A percentile compares a stretch with the other conserved stretches of the same genome.
phyloP scores from a whole-genome alignment of 2,113 vertebrate genomes.

The Loxodonta africana region DNA sequence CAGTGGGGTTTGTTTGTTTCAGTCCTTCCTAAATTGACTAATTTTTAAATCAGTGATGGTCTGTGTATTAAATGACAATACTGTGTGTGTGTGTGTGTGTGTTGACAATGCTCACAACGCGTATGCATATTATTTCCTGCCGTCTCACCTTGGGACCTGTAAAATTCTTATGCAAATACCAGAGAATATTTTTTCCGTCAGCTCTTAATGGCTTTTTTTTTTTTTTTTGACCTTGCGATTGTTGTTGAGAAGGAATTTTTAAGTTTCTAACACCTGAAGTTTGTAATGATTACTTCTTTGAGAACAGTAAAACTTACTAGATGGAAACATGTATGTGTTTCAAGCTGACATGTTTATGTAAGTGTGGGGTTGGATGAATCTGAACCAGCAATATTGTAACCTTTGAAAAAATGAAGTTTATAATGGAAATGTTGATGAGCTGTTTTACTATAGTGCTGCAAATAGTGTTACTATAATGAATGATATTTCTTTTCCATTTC shows the following conservation, averaged over 20 bases:
- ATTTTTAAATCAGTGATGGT: slow-evolving; percentile 23
- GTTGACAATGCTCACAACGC: neutral
- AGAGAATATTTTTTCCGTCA: neutral
- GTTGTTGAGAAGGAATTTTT: slow-evolving; percentile 33
- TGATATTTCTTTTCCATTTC: slow-evolving; percentile 54
- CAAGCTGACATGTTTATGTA: slow-evolving; percentile 1
- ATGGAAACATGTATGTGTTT: slow-evolving; percentile 36
- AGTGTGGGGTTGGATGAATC: neutral
- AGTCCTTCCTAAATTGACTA: slow-evolving; percentile 13
- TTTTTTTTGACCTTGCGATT: neutral
- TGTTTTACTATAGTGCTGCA: slow-evolving; percentile 5
- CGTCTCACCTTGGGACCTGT: slow-evolving; percentile 28
- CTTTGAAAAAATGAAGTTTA: slow-evolving; percentile 52
- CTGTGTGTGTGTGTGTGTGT: neutral
- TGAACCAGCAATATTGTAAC: neutral
- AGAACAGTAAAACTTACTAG: slow-evolving; percentile 8
- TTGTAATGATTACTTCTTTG: slow-evolving; percentile 46
- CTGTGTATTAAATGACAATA: neutral
- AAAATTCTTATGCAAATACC: slow-evolving; percentile 39
- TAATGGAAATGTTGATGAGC: slow-evolving; percentile 48
- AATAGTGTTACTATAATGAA: slow-evolving; percentile 4
- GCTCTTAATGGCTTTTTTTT: neutral
- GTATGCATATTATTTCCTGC: neutral
- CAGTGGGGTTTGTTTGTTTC: neutral
- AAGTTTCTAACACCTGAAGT: slow-evolving; percentile 1